Evolutionary conservation across 92 coral and sea anemone genomes (phyloP).

Genomic region (Virgularia gustaviana): DNA sequence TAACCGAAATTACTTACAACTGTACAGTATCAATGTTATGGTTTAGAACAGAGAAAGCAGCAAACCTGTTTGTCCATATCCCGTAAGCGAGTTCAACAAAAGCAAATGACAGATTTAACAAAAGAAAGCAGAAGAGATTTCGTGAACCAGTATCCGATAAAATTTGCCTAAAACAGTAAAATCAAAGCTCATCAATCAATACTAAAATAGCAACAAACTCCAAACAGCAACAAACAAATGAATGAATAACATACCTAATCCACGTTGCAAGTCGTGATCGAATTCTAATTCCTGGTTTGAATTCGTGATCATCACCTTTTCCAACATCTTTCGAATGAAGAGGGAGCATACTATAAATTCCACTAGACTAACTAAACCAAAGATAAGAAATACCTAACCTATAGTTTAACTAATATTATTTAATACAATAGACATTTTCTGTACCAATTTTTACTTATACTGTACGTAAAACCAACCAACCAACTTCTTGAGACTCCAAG

Average conservation of each 20-base stretch:
- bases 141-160: slow-evolving; percentile 74
- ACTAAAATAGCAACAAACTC: not conserved
- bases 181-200: not conserved
- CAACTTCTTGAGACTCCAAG: too few relatives aligned
- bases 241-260: slow-evolving; percentile 57
- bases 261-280: slow-evolving; percentile 70
- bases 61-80: slow-evolving; percentile 97
- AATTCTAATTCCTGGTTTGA: slow-evolving; percentile 74
- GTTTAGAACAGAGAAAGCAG: not conserved
- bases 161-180: slow-evolving; percentile 59
- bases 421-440: too few relatives aligned
- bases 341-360: slow-evolving; percentile 86
- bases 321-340: slow-evolving; percentile 86
- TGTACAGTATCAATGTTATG: not conserved
- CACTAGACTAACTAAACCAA: not conserved
- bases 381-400: too few relatives aligned
- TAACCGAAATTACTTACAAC: too few relatives aligned
- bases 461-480: too few relatives aligned
- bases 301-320: slow-evolving; percentile 85
- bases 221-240: not conserved
- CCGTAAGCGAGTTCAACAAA: slow-evolving; percentile 89
- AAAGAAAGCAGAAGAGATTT: slow-evolving; percentile 79
- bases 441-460: too few relatives aligned
- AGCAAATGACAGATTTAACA: slow-evolving; percentile 84
- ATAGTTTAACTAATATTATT: too few relatives aligned